phyloP scores from a whole-genome alignment of 2,888 invertebrate species.

The Biston betularia region DNA sequence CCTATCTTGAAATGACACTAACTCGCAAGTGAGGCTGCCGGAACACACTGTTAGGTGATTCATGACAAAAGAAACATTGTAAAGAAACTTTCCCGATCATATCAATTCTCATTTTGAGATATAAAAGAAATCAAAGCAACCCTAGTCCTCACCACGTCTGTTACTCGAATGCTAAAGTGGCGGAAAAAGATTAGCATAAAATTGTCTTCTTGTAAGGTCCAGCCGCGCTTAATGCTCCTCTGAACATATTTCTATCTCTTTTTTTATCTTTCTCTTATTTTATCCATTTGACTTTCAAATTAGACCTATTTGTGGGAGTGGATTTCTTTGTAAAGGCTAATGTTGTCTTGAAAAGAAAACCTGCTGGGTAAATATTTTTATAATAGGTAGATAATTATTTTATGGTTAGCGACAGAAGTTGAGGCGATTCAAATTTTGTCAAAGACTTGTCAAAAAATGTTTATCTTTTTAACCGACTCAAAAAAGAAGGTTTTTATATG shows the following conservation, averaged over 20 bases:
- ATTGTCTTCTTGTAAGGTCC: constrained; percentile 78
- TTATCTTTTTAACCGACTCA: too few species aligned
- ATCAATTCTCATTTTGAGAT: not conserved
- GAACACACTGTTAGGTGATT: too few species aligned
- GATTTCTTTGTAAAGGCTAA: constrained; percentile 45
- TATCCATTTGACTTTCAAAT: constrained; percentile 44
- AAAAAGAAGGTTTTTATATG: too few species aligned
- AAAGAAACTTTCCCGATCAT: too few species aligned
- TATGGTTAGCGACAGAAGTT: too few species aligned
- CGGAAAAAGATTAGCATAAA: constrained; percentile 83
- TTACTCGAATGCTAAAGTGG: constrained; percentile 77
- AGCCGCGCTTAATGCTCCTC: constrained; percentile 53
- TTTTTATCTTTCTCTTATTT: constrained; percentile 39
- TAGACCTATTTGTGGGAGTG: constrained; percentile 44
- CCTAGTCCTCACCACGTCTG: constrained; percentile 57
- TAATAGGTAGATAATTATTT: too few species aligned
- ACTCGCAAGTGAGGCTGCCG: too few species aligned
- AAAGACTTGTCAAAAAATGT: too few species aligned
- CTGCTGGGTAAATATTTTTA: too few species aligned
- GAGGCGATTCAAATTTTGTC: too few species aligned
- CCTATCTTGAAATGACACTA: too few species aligned
- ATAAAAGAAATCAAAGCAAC: constrained; percentile 43
- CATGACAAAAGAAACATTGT: too few species aligned
- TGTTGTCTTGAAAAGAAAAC: constrained; percentile 30
- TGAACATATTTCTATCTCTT: constrained; percentile 53